A percentile compares a stretch with the other conserved stretches of the same genome.
Evolutionary conservation across 2,888 invertebrate species (phyloP).

Genomic region (Cyclophora albipunctata): DNA sequence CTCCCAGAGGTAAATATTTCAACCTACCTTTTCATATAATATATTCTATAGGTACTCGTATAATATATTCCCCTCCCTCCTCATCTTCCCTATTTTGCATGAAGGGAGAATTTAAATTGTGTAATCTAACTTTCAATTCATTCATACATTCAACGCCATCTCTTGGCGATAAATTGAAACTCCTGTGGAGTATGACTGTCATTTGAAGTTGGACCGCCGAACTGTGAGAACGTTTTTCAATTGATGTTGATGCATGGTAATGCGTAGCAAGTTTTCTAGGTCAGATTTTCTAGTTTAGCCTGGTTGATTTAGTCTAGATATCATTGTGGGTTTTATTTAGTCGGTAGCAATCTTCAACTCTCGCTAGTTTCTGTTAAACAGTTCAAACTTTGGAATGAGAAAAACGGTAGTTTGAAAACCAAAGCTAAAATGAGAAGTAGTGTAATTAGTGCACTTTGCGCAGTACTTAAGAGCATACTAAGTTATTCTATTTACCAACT

Average conservation of each 20-base stretch:
- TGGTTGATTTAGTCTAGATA: too few relatives aligned
- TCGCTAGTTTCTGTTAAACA: too few relatives aligned
- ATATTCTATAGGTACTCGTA: slow-evolving; percentile 16
- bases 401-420: too few relatives aligned
- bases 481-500: too few relatives aligned
- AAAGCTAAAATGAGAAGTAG: too few relatives aligned
- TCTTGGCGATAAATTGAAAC: slow-evolving; percentile 73
- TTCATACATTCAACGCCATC: slow-evolving; percentile 75
- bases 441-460: too few relatives aligned
- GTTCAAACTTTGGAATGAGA: too few relatives aligned
- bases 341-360: too few relatives aligned
- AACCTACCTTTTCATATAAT: slow-evolving; percentile 35
- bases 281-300: too few relatives aligned
- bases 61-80: slow-evolving; percentile 69
- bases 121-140: slow-evolving; percentile 77
- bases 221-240: slow-evolving; percentile 27
- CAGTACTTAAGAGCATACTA: too few relatives aligned
- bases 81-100: slow-evolving; percentile 75
- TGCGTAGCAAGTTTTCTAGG: too few relatives aligned
- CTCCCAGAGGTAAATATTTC: slow-evolving; percentile 73
- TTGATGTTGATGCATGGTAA: slow-evolving; percentile 2
- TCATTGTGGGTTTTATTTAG: too few relatives aligned
- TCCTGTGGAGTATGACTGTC: slow-evolving; percentile 59
- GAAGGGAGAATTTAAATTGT: slow-evolving; percentile 75
- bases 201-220: slow-evolving; percentile 44